Conservation (phyloP, 2,113 vertebrate genomes). For the Cercocebus atys region DNA sequence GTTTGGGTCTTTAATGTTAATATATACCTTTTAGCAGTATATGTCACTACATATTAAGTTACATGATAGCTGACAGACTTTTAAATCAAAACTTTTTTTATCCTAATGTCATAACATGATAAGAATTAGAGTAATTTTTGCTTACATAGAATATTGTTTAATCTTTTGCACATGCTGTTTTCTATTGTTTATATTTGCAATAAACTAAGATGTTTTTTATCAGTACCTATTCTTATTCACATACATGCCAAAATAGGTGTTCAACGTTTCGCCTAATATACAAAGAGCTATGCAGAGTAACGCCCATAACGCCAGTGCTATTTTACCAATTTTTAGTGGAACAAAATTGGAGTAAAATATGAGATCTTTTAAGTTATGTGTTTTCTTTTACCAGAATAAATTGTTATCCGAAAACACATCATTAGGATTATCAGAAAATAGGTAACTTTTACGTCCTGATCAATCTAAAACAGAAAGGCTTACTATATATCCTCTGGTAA, state of each 20-base stretch:
- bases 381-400: not conserved
- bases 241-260: not conserved
- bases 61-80: slow-evolving; percentile 87
- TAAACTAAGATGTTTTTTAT: slow-evolving; percentile 38
- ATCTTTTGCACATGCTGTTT: slow-evolving; percentile 70
- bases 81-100: slow-evolving; percentile 88
- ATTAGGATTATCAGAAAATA: slow-evolving; percentile 49
- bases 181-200: slow-evolving; percentile 69
- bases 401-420: slow-evolving; percentile 20
- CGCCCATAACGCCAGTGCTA: not conserved
- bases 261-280: not conserved
- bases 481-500: not conserved
- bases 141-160: slow-evolving; percentile 56
- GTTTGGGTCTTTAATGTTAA: slow-evolving; percentile 87
- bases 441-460: not conserved
- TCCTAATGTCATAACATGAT: slow-evolving; percentile 83
- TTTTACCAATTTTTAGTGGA: slow-evolving; percentile 2
- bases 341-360: not conserved
- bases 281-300: not conserved
- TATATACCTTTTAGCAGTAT: slow-evolving; percentile 87
- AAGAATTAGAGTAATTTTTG: slow-evolving; percentile 78
- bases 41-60: slow-evolving; percentile 87
- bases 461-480: not conserved
- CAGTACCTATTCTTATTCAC: not conserved
- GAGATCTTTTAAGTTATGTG: not conserved